Percentiles rank a stretch among this genome's conserved stretches.
Conservation (phyloP, 1,140 invertebrate species). For the honey bee (Apis mellifera) region Amel_HAv3.1 CM009932.2:8604001-8604500, state of each 20-base stretch:
- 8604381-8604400: constrained; percentile 54
- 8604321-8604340: constrained; percentile 58
- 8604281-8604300: not conserved
- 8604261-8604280: not conserved
- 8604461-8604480: constrained; percentile 53
- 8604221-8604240: constrained; percentile 8
- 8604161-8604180: constrained; percentile 58
- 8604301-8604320: constrained; percentile 56
- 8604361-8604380: constrained; percentile 44
- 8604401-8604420: constrained; percentile 50
- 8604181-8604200: constrained; percentile 62
- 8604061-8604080: constrained; percentile 62
- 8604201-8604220: not conserved
- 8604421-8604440: constrained; percentile 51
- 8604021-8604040: constrained; percentile 30
- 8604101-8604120: constrained; percentile 65
- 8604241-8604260: not conserved
- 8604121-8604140: constrained; percentile 67
- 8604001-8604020: constrained; percentile 31
- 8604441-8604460: constrained; percentile 58
- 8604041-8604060: constrained; percentile 57
- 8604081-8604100: constrained; percentile 61
- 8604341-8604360: constrained; percentile 35
- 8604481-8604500: constrained; percentile 36
- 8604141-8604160: constrained; percentile 56